phyloP scores from a whole-genome alignment of 2,113 vertebrate genomes.

The Vimba vimba region DNA sequence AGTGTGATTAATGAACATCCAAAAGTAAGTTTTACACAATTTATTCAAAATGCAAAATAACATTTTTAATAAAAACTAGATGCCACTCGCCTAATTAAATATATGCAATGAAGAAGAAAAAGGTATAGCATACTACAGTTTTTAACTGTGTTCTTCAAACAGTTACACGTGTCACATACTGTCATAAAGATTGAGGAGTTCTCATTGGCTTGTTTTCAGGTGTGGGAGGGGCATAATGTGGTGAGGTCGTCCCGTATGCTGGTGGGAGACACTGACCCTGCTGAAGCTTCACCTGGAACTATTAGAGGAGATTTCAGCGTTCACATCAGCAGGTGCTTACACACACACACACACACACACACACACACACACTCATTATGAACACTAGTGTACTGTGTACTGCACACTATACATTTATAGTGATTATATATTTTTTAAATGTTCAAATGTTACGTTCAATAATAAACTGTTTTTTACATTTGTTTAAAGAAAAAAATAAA shows the following conservation, averaged over 20 bases:
- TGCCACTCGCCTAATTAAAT: not conserved
- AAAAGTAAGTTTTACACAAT: not conserved
- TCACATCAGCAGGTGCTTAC: slow-evolving; percentile 87
- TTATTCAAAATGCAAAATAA: not conserved
- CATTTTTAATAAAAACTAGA: not conserved
- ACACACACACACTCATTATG: not conserved
- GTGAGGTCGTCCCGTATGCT: slow-evolving; percentile 81
- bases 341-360: not conserved
- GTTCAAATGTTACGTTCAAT: too few species aligned
- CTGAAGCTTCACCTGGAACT: slow-evolving; percentile 81
- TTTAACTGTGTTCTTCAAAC: not conserved
- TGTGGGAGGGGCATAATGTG: slow-evolving; percentile 92
- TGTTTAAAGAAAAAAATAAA: too few species aligned
- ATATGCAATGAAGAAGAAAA: not conserved
- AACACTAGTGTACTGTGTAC: not conserved
- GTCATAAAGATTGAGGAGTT: not conserved
- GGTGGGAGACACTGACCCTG: slow-evolving; percentile 86
- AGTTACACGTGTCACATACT: not conserved
- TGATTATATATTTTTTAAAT: too few species aligned
- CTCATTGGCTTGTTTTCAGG: slow-evolving; percentile 69
- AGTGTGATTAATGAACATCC: not conserved
- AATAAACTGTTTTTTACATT: too few species aligned
- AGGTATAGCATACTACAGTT: not conserved
- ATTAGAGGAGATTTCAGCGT: slow-evolving; percentile 89
- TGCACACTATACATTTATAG: not conserved